Evolutionary conservation across 92 coral and sea anemone genomes (phyloP), one percentile per base, ranked within the genome.

Genomic region (Hydrozoanthus gracilis): DNA sequence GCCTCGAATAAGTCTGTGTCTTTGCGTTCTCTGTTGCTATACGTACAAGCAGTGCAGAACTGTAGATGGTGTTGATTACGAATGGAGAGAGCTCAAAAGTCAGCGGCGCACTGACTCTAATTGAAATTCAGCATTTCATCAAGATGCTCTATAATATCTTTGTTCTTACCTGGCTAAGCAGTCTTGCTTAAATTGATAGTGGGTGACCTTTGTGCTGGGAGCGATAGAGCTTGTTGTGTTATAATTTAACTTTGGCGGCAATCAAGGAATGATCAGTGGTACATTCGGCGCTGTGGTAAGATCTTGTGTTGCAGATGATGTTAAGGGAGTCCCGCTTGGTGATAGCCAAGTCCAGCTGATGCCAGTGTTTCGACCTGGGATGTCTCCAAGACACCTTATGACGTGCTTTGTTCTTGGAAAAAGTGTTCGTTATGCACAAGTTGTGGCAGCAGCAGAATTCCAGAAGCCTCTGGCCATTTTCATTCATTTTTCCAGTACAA

Each of bases 391-490:
- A 91, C 51, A 44, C 88, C 67, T 65, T 87, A 88, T 76, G 82
- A 8, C 58, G 8, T 7, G 65, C 51, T 72, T 79, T 87, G 66
- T 68, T 66, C 49, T 67, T 4, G 87, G 80, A 80, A 84, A 87
- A 80, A 60, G 87, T 18, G 77, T 88, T 75, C 4, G 84, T 74
- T 50, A 83, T 52, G 66, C 84, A 88, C 69, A 87, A 84, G 50
- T 82, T 39, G 78, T 52, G 84, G 88, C 49, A 76, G 71, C 71
- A 70, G 66, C 86, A 74, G 4, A 88, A 61, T 64, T 78, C 86
- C 3, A 89, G 76, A 18, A 86, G 89, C 48, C 87, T 48, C 77
- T 88, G 91, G 14, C 89, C 91, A 51, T 89, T 87, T 11, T 91
- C 83, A 62, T 74, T 83, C 88, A 87, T 80, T 46, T 86, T 89